phyloP scores from a whole-genome alignment of 2,113 vertebrate genomes.

The Gymnorhina tibicen region DNA sequence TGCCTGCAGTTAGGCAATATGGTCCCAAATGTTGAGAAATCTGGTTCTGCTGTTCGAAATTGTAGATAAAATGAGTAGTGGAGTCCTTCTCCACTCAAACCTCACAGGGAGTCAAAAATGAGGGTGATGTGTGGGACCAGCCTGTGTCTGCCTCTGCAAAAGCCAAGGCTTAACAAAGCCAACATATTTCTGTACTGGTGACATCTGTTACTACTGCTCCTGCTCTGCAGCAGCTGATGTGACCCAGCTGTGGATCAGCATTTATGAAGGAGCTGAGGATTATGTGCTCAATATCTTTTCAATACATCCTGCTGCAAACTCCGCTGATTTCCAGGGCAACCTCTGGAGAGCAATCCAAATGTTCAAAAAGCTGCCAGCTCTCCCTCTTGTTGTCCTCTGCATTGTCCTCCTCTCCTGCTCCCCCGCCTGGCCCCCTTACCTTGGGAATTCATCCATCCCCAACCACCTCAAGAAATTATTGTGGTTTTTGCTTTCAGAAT shows the following conservation, averaged over 20 bases:
- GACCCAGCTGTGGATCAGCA: constrained; percentile 33
- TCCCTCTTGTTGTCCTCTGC: neutral
- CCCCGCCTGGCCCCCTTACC: neutral
- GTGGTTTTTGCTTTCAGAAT: neutral
- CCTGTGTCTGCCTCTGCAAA: neutral
- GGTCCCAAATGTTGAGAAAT: neutral
- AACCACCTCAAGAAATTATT: neutral
- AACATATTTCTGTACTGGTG: neutral
- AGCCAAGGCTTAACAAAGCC: neutral
- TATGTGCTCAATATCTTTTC: constrained; percentile 20
- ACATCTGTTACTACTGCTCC: constrained; percentile 1
- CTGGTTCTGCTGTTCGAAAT: neutral
- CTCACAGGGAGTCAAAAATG: neutral
- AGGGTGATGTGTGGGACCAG: neutral
- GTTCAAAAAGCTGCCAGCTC: neutral
- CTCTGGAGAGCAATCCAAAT: neutral
- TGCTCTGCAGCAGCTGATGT: constrained; percentile 31
- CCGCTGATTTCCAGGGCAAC: neutral
- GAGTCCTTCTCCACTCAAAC: neutral
- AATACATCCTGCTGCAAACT: neutral
- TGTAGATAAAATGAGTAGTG: neutral
- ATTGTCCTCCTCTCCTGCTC: neutral
- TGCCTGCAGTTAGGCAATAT: neutral
- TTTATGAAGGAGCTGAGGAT: constrained; percentile 30
- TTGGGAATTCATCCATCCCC: neutral